A percentile compares a stretch with the other conserved stretches of the same genome.
Conservation (phyloP, 2,888 invertebrate genomes). For the Eristalinus aeneus region DNA sequence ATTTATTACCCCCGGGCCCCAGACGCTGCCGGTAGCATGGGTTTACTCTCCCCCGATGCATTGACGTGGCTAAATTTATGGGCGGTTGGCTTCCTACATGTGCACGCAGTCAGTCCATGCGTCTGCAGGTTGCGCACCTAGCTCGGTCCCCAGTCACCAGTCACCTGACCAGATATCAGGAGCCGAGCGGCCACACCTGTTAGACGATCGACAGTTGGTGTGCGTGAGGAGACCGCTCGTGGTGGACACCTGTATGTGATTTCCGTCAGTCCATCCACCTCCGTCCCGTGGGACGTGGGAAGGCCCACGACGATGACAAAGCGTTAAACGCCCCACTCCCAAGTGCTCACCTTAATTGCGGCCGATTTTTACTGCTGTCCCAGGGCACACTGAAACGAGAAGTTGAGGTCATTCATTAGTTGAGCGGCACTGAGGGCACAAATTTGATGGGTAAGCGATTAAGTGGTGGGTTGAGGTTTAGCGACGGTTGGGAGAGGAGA, state of each 20-base stretch:
- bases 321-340: background rate
- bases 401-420: conserved; percentile 30
- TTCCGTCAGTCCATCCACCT: background rate
- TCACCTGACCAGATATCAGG: background rate
- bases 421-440: conserved; percentile 41
- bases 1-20: conserved; percentile 55
- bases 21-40: background rate
- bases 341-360: conserved; percentile 61
- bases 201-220: conserved; percentile 13
- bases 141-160: background rate
- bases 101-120: conserved; percentile 15
- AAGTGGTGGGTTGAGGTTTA: conserved; percentile 4
- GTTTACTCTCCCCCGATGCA: conserved; percentile 30
- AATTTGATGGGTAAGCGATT: conserved; percentile 35
- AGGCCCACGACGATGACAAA: conserved; percentile 4
- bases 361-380: conserved; percentile 31
- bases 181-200: conserved; percentile 47
- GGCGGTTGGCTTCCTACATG: conserved; percentile 4
- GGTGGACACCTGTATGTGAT: background rate
- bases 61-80: conserved; percentile 51
- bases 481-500: too few species aligned
- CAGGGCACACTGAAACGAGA: conserved; percentile 43
- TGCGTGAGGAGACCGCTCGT: conserved; percentile 42
- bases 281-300: background rate
- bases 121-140: conserved; percentile 42